Evolutionary conservation across 1,140 invertebrate species (phyloP), one percentile per base, ranked within the genome.

Genomic region (Bombus impatiens): DNA sequence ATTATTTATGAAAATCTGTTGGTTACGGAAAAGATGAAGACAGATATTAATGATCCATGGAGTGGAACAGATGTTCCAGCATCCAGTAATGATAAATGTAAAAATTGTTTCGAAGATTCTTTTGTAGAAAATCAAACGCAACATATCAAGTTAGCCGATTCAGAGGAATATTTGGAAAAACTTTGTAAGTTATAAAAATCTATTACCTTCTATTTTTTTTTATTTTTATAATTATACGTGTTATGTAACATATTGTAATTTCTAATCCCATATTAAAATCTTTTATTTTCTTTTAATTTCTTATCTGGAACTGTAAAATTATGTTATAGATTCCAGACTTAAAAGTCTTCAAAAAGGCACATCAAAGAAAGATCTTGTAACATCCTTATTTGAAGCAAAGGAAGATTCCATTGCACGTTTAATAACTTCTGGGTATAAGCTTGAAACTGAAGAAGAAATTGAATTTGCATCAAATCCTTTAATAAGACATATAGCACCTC

Each of bases 361-460:
- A 28, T 92, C 94, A 2, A 95, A 94, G 53, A 93, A 92, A 71
- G 94, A 95, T 89, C 91, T 96, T n/a, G 93, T 96, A 10, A 90
- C 90, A 83, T 96, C 95, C 22, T 88, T 96, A 65, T 92, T 94
- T 53, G 90, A 92, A 84, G 93, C 86, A 15, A 94, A 94, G 77
- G 94, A 95, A 83, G 94, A 95, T 86, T 95, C 91, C 72, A 94
- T 96, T 62, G 93, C 95, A 9, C 92, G 95, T 86, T 92, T 96
- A 22, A 92, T 96, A 62, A 93, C 91, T 3, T 93, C 93, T 83
- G 92, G 93, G 35, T 79, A 87, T 47, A 92, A 89, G 87, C 84
- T 93, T 42, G 89, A 94, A 78, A 87, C 89, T 71, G 93, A 95
- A 90, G 93, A 94, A 81, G 93, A 95, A 91, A 76, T 86, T 86